phyloP scores from a whole-genome alignment of 2,113 vertebrate genomes.

The Pao palembangensis region DNA sequence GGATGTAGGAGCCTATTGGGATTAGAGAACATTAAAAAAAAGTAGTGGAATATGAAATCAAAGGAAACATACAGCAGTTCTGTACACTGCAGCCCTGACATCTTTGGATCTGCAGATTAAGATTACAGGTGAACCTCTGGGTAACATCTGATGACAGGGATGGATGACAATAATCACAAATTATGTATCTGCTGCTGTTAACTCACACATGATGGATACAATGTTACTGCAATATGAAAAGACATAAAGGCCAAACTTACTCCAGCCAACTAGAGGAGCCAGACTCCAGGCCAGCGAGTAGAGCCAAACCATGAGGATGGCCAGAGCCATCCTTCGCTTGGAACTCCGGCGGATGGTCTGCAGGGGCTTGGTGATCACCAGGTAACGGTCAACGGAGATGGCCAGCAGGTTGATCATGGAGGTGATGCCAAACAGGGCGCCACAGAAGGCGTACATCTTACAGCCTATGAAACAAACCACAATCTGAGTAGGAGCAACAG shows the following conservation, averaged over 20 bases:
- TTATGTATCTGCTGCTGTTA: neutral
- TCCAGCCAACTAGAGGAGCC: constrained; percentile 93
- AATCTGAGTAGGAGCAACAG: neutral
- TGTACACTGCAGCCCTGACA: neutral
- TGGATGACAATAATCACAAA: neutral
- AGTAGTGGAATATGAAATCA: neutral
- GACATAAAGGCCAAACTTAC: constrained; percentile 70
- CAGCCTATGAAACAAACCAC: constrained; percentile 74
- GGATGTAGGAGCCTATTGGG: constrained; percentile 84
- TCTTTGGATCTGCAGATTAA: neutral
- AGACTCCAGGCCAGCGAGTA: constrained; percentile 92
- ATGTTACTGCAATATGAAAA: no score
- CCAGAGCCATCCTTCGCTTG: constrained; percentile 77
- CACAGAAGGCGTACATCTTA: constrained; percentile 92
- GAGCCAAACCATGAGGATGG: constrained; percentile 85
- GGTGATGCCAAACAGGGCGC: constrained; percentile 89
- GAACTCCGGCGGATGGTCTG: constrained; percentile 79
- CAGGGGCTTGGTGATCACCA: constrained; percentile 90
- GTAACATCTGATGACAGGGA: no score
- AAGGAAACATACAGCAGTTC: neutral
- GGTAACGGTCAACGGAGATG: constrained; percentile 89
- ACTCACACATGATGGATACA: neutral
- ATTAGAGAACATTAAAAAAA: neutral
- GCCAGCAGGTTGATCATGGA: constrained; percentile 93
- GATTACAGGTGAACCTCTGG: neutral